Evolutionary conservation across 2,797 vertebrate species (phyloP), one percentile per base, ranked within the genome.

Genomic region (Halcyon chelicuti): DNA sequence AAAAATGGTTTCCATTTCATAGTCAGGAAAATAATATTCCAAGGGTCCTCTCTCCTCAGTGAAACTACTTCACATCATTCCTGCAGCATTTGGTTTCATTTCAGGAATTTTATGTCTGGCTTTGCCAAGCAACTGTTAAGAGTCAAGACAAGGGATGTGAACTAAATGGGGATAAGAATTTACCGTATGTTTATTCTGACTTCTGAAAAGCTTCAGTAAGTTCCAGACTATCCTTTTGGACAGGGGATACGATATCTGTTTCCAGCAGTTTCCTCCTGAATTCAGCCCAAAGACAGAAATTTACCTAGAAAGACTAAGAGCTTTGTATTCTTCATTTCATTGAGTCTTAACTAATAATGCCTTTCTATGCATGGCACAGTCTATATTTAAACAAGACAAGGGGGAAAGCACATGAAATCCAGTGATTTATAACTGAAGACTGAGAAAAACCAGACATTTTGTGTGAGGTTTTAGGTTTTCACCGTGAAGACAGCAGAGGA

Each of bases 361-460:
- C 47, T 92, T 91, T 42, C 58, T 65, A 65, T 70, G 58, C 3
- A 1, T 42, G 65, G 62, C 61, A 88, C 39, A 76, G 58, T 28
- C 82, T 75, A 22, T 86, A 88, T 88, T 79, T 92, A 67, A 91
- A 88, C 49, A 91, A 65, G 60, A 39, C 23, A 82, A 82, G 60
- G 46, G 72, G 67, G 49, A 89, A 93, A 92, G 49, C 49, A 83
- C 52, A 65, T 14, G 77, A 93, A 92, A 89, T 92, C 75, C 71
- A 68, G 29, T 18, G 65, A 93, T 42, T 71, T 79, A 68, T 65
- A 89, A 86, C 40, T 3, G 33, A 86, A 88, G 49, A 79, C 47
- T 62, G 31, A 75, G 52, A 68, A 94, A 89, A 85, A 42, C 0
- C 9, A 73, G 42, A 2, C 20, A 55, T 47, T 79, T 92, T 47